Evolutionary conservation across 2,888 invertebrate species (phyloP).

Genomic region (Eudasyphora cyanicolor): DNA sequence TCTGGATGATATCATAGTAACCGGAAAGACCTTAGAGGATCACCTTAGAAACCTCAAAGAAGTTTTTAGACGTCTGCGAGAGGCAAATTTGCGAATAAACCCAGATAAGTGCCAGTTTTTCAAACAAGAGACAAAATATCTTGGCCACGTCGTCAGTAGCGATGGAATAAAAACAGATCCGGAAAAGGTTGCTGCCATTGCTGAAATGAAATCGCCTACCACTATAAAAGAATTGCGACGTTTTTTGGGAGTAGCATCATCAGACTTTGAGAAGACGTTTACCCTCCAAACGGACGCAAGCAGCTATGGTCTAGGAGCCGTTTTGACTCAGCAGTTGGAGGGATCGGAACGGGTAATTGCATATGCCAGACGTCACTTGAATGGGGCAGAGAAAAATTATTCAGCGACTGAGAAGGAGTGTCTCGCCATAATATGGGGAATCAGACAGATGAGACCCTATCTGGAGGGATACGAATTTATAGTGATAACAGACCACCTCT

Average conservation of each 20-base stretch:
- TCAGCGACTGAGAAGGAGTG: too few species aligned
- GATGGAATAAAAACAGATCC: neutral
- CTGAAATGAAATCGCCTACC: neutral
- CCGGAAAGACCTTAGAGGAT: too few species aligned
- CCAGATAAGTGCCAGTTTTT: slow-evolving; percentile 11
- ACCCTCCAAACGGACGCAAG: too few species aligned
- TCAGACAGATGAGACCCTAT: slow-evolving; percentile 21
- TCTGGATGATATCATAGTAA: too few species aligned
- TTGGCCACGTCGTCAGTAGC: slow-evolving; percentile 2
- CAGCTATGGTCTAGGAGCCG: too few species aligned
- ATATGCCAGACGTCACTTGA: too few species aligned
- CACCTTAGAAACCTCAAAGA: neutral
- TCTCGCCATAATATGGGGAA: too few species aligned
- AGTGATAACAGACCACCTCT: too few species aligned
- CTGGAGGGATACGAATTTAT: neutral
- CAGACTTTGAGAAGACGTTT: too few species aligned
- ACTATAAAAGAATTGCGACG: slow-evolving; percentile 6
- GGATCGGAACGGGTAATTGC: too few species aligned
- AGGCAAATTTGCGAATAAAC: slow-evolving; percentile 26
- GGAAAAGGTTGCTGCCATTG: neutral
- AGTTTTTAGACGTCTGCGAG: neutral
- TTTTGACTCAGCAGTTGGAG: too few species aligned
- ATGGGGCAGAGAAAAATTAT: too few species aligned
- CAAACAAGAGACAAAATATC: neutral
- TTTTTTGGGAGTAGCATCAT: slow-evolving; percentile 39